Conservation (phyloP, 2,888 invertebrate genomes). For the Thecophora atra region DNA sequence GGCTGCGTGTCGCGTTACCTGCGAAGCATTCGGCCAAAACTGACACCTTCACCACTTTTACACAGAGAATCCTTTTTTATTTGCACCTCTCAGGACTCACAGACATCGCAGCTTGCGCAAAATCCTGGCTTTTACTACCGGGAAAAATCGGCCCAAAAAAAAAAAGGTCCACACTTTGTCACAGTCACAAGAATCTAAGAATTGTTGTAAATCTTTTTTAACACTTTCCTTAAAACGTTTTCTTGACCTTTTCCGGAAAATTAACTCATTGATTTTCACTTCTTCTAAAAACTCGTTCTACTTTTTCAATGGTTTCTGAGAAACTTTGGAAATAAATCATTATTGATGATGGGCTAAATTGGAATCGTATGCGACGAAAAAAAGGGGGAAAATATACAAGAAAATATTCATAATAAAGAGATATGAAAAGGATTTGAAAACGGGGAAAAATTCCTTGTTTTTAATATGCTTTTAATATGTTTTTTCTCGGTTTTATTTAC, state of each 20-base stretch:
- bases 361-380: no score
- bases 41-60: no score
- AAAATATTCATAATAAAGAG: no score
- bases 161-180: not conserved
- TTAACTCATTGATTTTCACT: not conserved
- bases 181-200: not conserved
- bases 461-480: no score
- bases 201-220: slow-evolving; percentile 17
- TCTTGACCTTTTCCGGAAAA: not conserved
- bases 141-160: no score
- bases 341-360: slow-evolving; percentile 5
- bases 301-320: not conserved
- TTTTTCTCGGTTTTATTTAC: no score
- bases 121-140: not conserved
- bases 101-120: not conserved
- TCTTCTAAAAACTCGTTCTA: not conserved
- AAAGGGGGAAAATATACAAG: no score
- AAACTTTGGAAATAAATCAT: not conserved
- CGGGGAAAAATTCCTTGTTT: no score
- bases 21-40: not conserved
- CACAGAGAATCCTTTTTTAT: not conserved
- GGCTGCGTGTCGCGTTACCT: not conserved
- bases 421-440: no score
- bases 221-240: not conserved
- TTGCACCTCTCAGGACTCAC: not conserved